Evolutionary conservation across 2,797 vertebrate species (phyloP).

Genomic region (Ficedula albicollis): DNA sequence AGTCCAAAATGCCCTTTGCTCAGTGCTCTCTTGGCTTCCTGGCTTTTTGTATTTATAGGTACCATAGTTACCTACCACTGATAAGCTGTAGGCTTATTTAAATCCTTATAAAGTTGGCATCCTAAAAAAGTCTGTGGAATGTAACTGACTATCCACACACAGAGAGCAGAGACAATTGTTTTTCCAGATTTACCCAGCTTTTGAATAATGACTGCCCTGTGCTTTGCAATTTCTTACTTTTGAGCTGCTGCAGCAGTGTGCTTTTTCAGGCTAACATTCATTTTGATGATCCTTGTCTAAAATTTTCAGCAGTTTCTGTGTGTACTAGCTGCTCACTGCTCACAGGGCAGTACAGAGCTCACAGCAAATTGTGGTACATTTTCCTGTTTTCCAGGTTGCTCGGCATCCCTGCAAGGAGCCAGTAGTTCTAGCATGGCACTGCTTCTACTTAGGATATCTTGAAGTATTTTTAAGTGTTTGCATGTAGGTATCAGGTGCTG

Average conservation of each 20-base stretch:
- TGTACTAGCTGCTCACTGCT: background rate
- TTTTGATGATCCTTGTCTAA: constrained; percentile 39
- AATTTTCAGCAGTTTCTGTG: constrained; percentile 6
- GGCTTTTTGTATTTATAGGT: background rate
- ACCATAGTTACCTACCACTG: background rate
- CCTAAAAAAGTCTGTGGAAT: background rate
- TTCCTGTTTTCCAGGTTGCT: background rate
- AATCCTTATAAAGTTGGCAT: background rate
- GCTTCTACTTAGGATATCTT: background rate
- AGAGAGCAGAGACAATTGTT: background rate
- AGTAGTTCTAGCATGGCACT: background rate
- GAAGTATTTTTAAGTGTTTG: background rate
- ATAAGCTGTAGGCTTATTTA: constrained; percentile 22
- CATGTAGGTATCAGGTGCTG: background rate
- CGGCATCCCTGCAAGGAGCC: background rate
- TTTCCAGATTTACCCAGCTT: background rate
- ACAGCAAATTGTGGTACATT: background rate
- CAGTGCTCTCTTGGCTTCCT: background rate
- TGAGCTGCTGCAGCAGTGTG: background rate
- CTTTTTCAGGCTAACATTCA: constrained; percentile 15
- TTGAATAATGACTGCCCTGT: background rate
- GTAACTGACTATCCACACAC: background rate
- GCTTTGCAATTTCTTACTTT: background rate
- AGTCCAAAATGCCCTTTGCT: background rate
- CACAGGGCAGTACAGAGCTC: background rate